These are phyloP conservation scores for Nettapus auritus DNA, from an alignment of 2,113 vertebrate genomes.

Conservation along the genomic window DNA sequence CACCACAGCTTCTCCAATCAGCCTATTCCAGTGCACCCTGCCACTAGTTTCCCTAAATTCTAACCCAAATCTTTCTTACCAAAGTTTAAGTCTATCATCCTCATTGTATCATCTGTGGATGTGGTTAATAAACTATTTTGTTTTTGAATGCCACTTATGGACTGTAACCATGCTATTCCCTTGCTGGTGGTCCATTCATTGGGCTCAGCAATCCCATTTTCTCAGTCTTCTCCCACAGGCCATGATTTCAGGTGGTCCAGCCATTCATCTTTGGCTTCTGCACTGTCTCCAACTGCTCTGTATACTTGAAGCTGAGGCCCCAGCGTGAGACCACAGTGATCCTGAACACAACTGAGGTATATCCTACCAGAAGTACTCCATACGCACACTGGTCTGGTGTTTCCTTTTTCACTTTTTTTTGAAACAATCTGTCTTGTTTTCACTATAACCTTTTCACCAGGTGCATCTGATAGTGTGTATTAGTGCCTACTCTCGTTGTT, in stretches of 20 bases:
- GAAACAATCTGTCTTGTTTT: background rate
- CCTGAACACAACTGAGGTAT: background rate
- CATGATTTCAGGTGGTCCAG: background rate
- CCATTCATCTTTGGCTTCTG: background rate
- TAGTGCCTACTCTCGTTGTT: background rate
- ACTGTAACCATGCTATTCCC: background rate
- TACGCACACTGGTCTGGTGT: background rate
- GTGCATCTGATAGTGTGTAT: background rate
- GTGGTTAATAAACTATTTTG: background rate
- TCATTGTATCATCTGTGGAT: background rate
- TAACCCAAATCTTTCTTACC: background rate
- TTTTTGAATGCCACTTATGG: background rate
- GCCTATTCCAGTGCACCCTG: background rate
- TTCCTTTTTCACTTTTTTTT: background rate
- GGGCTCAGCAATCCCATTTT: background rate
- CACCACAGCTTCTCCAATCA: background rate
- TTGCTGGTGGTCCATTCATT: background rate
- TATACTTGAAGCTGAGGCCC: background rate
- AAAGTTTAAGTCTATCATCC: background rate
- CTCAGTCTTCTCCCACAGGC: background rate
- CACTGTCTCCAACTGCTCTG: background rate
- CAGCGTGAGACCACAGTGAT: background rate
- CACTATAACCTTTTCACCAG: background rate
- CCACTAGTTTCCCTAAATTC: background rate
- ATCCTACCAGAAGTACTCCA: background rate